Base-by-base conservation (phyloP, 2,888 invertebrate species). In the Microctonus aethiopoides region DNA sequence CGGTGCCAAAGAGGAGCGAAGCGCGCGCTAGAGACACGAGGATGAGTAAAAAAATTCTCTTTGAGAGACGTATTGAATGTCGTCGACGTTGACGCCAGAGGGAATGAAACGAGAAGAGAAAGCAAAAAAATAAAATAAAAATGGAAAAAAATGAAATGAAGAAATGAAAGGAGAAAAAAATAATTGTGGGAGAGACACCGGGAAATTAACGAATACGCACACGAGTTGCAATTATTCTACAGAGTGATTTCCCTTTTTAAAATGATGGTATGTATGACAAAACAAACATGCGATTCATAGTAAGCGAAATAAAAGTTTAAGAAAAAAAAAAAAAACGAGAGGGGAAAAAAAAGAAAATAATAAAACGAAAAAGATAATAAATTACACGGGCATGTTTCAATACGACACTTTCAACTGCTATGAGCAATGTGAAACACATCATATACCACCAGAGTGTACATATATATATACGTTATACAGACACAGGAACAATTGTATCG, bases 361-460 rank as follows among this genome's bases (percentile, higher is more conserved):
- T 26, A 51, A 57, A 29, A 13, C 24, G 32, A 11, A 52, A 29
- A n/a, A n/a, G 2, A 36, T 63, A 56, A 57, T 63, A 57, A 64
- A 69, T 64, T 64, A 39, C 32, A 57, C 32, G 39, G 39, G 61
- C 65, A 61, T 65, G 65, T 72, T 68, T 66, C 63, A 32, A 67
- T 59, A 65, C 68, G 67, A 72, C 72, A 71, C 74, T 75, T 72
- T 72, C 63, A 68, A 72, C 16, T 9, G 4, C 26, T n/a, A 60
- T 20, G 39, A 60, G 20, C 5, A 20, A 16, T 16, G 16, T 46
- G 16, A 46, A 46, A 46, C 20, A 46, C 16, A n/a, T n/a, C n/a
- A n/a, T n/a, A n/a, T 16, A 20, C 20, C 16, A n/a, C 7, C n/a
- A n/a, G n/a, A n/a, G n/a, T n/a, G n/a, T n/a, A n/a, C n/a, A 7